Base-by-base conservation (phyloP, 64 coral and sea anemone genomes). In the Acropora yongei region DNA sequence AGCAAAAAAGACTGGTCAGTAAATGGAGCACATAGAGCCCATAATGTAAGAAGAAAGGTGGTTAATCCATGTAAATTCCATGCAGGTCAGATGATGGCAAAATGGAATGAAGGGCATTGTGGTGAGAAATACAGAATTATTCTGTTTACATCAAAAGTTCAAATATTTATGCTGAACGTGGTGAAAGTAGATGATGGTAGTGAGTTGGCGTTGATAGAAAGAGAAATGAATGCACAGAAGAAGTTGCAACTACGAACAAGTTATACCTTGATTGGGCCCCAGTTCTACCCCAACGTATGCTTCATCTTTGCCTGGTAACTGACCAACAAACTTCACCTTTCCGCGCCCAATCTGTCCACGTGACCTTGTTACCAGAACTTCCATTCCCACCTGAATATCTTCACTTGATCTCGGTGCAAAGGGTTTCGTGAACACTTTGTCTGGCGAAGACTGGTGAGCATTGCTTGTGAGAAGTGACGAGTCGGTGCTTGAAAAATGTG, bases 261-360 rank as follows among this genome's bases (percentile, higher is more conserved):
- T 11, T 63, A 68, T 60, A 84, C 80, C 80, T 68, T 84, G 60
- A n/a, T 43, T 41, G 30, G n/a, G 83, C 39, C 84, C 76, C 47
- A 98, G 87, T 71, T 98, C 96, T 8, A 98, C 42, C 44, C 96
- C 96, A 13, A 98, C 16, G 41, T 98, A 98, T 20, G 80, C 67
- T 2, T 91, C 90, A 71, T 14, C n/a, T 6, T 76, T 79, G 49
- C 68, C 87, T 40, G 90, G 93, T 43, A 98, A 66, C 5, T 6
- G n/a, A 1, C 96, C 96, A 13, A 95, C 67, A 78, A 90, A 98
- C 73, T 44, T 88, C 1, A 98, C 96, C 14, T 86, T 49, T 48
- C 96, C 96, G 10, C 90, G 86, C 11, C 80, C 90, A 47, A 89
- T 77, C 18, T 87, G 89, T 12, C 96, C 96, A 19, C 93, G 17